Percentiles rank a stretch among this genome's conserved stretches.
Conservation (phyloP, 2,888 invertebrate genomes). For the Agriopis leucophaearia region DNA sequence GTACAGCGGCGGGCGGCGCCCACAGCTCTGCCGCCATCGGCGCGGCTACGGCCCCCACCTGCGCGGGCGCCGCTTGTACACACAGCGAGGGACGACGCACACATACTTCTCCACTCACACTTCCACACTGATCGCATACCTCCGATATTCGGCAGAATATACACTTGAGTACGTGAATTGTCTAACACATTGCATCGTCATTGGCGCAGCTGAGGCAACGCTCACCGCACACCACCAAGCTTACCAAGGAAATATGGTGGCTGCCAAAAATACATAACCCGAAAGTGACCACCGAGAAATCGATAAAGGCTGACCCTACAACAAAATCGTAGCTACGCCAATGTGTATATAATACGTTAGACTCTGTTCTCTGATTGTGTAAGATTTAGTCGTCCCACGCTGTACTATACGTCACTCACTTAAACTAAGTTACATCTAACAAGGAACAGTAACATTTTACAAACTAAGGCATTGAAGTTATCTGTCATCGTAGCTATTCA, state of each 20-base stretch:
- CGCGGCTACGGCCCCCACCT: constrained; percentile 50
- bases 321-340: no score
- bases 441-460: constrained; percentile 25
- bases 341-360: no score
- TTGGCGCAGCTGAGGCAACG: no score
- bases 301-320: no score
- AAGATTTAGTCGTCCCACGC: constrained; percentile 36
- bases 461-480: not conserved
- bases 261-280: no score
- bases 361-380: not conserved
- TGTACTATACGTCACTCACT: constrained; percentile 34
- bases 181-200: not conserved
- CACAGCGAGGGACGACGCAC: constrained; percentile 4
- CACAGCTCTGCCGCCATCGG: constrained; percentile 67
- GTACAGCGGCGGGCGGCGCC: constrained; percentile 63
- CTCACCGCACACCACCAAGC: no score
- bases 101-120: not conserved
- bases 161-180: not conserved
- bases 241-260: no score
- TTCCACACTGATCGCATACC: not conserved
- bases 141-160: not conserved
- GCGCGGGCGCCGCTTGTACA: constrained; percentile 14
- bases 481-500: not conserved
- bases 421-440: constrained; percentile 38
- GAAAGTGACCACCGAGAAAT: no score